Conservation (phyloP, 2,797 vertebrate species). For the Peromyscus melanophrys region DNA sequence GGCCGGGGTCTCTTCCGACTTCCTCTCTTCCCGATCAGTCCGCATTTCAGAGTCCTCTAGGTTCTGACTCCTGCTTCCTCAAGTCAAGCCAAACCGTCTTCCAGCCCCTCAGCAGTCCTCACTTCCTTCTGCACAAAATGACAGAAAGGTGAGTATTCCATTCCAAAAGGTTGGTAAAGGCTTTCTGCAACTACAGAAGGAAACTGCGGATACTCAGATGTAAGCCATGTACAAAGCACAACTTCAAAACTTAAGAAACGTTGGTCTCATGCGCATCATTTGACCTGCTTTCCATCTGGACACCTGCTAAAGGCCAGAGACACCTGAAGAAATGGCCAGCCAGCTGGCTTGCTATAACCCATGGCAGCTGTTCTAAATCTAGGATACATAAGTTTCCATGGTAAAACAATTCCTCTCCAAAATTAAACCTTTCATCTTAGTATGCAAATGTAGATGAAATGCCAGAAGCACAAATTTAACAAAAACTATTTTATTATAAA, state of each 20-base stretch:
- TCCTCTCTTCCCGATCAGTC: background rate
- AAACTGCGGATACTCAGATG: conserved; percentile 53
- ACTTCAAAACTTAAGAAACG: conserved; percentile 50
- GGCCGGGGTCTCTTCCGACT: background rate
- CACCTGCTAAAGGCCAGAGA: conserved; percentile 13
- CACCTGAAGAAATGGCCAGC: background rate
- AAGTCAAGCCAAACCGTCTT: background rate
- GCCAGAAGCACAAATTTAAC: conserved; percentile 71
- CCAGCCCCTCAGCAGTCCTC: background rate
- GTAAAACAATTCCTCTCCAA: conserved; percentile 52
- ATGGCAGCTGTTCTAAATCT: background rate
- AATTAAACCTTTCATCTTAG: conserved; percentile 61
- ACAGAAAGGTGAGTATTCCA: background rate
- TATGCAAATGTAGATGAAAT: conserved; percentile 71
- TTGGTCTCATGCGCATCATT: background rate
- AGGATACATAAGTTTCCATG: background rate
- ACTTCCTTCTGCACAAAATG: background rate
- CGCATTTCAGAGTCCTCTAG: conserved; percentile 30
- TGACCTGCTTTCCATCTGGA: conserved; percentile 57
- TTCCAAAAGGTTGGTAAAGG: background rate
- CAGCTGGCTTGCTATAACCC: background rate
- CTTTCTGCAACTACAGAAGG: background rate
- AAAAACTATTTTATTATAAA: conserved; percentile 82
- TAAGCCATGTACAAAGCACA: background rate
- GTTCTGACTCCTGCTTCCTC: conserved; percentile 43